A percentile compares a stretch with the other conserved stretches of the same genome.
Evolutionary conservation across 2,888 invertebrate genomes (phyloP).

Genomic region (Rhagonycha lutea): DNA sequence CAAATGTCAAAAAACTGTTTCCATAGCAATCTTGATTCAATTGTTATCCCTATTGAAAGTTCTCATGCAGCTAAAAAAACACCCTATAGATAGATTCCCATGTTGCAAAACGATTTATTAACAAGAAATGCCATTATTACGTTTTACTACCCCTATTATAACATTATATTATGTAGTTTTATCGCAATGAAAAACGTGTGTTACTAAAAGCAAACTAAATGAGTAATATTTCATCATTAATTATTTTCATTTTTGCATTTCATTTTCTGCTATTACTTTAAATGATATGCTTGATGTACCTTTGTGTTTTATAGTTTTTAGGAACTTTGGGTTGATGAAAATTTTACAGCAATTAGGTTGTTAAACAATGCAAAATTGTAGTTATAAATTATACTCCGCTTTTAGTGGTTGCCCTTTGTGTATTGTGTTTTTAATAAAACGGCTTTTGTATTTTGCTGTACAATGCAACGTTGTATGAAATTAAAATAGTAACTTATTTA

Average conservation of each 20-base stretch:
- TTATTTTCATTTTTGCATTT: background rate
- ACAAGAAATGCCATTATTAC: background rate
- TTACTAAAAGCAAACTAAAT: background rate
- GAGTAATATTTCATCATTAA: background rate
- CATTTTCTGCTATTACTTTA: background rate
- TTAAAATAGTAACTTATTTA: background rate
- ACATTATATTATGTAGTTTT: background rate
- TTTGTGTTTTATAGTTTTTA: background rate
- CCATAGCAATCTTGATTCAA: too few species aligned
- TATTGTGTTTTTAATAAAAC: background rate
- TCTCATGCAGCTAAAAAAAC: too few species aligned
- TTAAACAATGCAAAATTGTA: background rate
- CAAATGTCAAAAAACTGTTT: too few species aligned
- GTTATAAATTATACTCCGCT: background rate
- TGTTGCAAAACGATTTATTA: background rate
- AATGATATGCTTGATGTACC: background rate
- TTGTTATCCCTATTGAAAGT: too few species aligned
- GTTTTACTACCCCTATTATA: background rate
- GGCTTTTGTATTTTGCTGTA: background rate
- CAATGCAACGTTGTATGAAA: background rate
- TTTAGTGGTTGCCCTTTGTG: background rate
- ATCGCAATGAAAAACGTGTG: background rate
- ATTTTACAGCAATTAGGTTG: background rate
- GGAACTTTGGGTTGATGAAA: background rate
- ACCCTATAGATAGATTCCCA: background rate